These are phyloP conservation scores for Sthenelais limicola DNA, from an alignment of 2,888 invertebrate genomes.

Conservation along the genomic window DNA sequence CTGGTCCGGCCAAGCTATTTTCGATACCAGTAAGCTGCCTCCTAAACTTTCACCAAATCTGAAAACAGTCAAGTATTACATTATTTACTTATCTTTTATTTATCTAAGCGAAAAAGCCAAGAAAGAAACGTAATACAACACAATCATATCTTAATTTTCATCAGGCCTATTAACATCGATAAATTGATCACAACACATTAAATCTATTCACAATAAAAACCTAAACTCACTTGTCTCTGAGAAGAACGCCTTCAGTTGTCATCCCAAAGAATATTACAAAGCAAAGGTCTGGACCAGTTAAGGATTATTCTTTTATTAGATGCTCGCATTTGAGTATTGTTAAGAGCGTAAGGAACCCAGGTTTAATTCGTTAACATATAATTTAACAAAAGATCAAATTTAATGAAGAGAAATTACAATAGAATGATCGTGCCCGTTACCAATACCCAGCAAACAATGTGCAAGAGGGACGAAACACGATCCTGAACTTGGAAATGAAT, in stretches of 20 bases:
- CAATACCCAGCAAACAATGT: no score
- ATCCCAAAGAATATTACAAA: slow-evolving; percentile 92
- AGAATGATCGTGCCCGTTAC: no score
- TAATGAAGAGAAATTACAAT: neutral
- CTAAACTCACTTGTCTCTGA: slow-evolving; percentile 90
- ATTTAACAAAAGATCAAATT: neutral
- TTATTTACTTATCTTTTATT: no score
- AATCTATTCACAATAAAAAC: no score
- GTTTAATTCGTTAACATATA: neutral
- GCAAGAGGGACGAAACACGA: no score
- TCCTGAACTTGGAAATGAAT: no score
- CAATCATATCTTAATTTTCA: no score
- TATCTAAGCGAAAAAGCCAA: no score
- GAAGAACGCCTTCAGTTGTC: slow-evolving; percentile 91
- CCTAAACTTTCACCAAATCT: slow-evolving; percentile 97
- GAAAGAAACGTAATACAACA: no score
- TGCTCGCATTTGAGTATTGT: neutral
- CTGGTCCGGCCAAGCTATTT: slow-evolving; percentile 97
- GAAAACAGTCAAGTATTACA: no score
- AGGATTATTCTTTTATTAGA: slow-evolving; percentile 18
- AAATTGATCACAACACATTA: no score
- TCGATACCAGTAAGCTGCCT: slow-evolving; percentile 93
- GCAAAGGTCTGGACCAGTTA: slow-evolving; percentile 78
- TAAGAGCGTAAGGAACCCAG: neutral
- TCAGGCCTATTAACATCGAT: no score